Base-by-base conservation (phyloP, 1,140 invertebrate genomes). In the Aphelenchoides fujianensis region DNA sequence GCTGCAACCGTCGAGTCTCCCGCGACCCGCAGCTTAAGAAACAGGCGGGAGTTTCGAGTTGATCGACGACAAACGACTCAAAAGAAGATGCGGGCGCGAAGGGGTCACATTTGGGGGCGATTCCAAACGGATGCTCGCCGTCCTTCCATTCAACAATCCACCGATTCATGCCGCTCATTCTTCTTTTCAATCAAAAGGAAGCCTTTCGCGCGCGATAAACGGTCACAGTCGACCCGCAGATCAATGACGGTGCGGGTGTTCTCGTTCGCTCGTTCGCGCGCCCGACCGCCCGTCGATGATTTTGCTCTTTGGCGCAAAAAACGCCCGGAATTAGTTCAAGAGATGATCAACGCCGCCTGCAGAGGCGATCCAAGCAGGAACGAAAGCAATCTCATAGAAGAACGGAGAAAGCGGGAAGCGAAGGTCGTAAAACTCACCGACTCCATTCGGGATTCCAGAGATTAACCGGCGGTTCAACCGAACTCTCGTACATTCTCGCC, bases 221-320 rank as follows among this genome's bases (percentile, higher is more conserved):
- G 41, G 41, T 48, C 41, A 48, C 41, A 48, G 41, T 48, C 41
- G 41, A 48, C 41, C 41, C 41, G 41, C 41, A n/a, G 41, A 48
- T 48, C 41, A 48, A 48, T 48, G 23, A 48, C 41, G n/a, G 12
- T 48, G 41, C 41, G 41, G 41, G 23, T n/a, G n/a, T n/a, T n/a
- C n/a, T n/a, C n/a, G n/a, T n/a, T n/a, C n/a, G n/a, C n/a, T n/a
- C n/a, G n/a, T n/a, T n/a, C n/a, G n/a, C n/a, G n/a, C n/a, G n/a
- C n/a, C n/a, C n/a, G n/a, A n/a, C n/a, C n/a, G n/a, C n/a, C n/a
- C n/a, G n/a, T n/a, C n/a, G n/a, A n/a, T n/a, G n/a, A n/a, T 16
- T 48, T 48, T 48, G 41, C 41, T 48, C 23, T 48, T 48, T 23
- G 23, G 41, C 23, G 41, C 41, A 23, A 48, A 48, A 16, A 48